A percentile compares a stretch with the other conserved stretches of the same genome.
Conservation (phyloP, 2,888 invertebrate species). For the Netelia melanura region DNA sequence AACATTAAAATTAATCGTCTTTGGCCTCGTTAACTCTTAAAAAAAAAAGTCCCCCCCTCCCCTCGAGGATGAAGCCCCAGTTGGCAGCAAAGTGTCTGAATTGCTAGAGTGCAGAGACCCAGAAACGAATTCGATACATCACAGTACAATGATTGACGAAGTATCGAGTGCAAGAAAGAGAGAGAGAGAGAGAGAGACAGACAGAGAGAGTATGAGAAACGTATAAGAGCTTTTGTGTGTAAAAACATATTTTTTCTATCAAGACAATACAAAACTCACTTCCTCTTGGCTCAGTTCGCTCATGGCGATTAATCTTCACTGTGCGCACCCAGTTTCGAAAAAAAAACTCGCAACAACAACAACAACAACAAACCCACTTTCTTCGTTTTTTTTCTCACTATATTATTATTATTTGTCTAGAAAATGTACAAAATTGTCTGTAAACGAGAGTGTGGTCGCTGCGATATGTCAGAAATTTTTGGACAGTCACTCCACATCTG, state of each 20-base stretch:
- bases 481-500: constrained; percentile 83
- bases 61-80: constrained; percentile 48
- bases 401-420: constrained; percentile 30
- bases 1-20: constrained; percentile 44
- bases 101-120: constrained; percentile 47
- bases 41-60: constrained; percentile 14
- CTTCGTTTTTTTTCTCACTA: not conserved
- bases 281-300: constrained; percentile 96
- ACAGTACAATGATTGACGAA: constrained; percentile 6
- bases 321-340: constrained; percentile 58
- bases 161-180: constrained; percentile 8
- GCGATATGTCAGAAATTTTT: constrained; percentile 82
- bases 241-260: constrained; percentile 61
- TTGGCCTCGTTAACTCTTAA: constrained; percentile 55
- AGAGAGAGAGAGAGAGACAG: constrained; percentile 14
- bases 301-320: constrained; percentile 85
- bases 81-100: constrained; percentile 57
- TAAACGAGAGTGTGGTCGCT: constrained; percentile 68
- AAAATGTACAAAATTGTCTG: constrained; percentile 69
- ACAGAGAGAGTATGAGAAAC: constrained; percentile 35
- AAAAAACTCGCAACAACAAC: constrained; percentile 36
- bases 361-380: constrained; percentile 11
- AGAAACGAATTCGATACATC: constrained; percentile 48
- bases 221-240: constrained; percentile 62
- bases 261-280: constrained; percentile 86